Evolutionary conservation across 1,140 invertebrate genomes (phyloP), one percentile per base, ranked within the genome.

Genomic region (Anoplophora glabripennis): DNA sequence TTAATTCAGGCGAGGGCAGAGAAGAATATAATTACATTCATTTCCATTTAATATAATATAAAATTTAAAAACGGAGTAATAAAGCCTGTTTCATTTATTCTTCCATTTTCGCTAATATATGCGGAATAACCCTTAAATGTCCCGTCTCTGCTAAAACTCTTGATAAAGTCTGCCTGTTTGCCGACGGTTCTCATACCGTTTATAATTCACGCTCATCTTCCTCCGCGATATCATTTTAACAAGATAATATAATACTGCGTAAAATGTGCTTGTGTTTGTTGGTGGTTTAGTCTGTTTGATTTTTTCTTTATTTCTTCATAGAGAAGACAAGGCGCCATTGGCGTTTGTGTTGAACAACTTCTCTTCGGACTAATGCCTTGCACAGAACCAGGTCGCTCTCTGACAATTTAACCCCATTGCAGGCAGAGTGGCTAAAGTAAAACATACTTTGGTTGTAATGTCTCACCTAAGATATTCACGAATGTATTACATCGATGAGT

Each of bases 1-100:
- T 53, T 53, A 53, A 53, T 40, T 53, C 40, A 21, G 21, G 8
- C 12, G 21, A 57, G 37, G 21, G 3, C 21, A 56, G 41, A 61
- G 53, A 46, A 35, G 38, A 57, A 44, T 56, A 56, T 61, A 57
- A 61, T 61, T 57, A 61, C 54, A 38, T 57, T 61, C 54, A 61
- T 57, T 61, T 61, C 59, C 59, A 57, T 61, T 61, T 61, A 57
- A 61, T 61, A 57, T 61, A 36, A 41, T 52, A 61, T 57, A 57
- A 57, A 61, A 37, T 61, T 61, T 44, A 34, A 35, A 57, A 57
- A 57, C 54, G 28, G 54, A 61, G 59, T 61, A 61, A 54, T 61
- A 57, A 61, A 61, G 42, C 47, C 54, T 57, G 59, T 57, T 51
- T 46, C 47, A 57, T 61, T 57, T 45, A 61, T 61, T 61, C 53